phyloP scores from a whole-genome alignment of 2,888 invertebrate genomes.

The Ormia ochracea region DNA sequence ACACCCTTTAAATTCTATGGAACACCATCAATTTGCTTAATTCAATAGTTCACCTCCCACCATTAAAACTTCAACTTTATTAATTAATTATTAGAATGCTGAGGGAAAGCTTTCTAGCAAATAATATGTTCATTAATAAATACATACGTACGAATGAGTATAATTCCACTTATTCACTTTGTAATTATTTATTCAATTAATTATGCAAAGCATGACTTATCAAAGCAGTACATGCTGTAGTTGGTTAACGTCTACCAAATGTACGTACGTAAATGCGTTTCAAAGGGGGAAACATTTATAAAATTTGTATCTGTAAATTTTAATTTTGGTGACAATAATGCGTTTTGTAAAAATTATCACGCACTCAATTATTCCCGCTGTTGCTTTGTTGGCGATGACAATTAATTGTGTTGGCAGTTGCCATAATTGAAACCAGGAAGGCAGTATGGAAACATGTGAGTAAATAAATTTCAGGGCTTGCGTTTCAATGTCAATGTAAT shows the following conservation, averaged over 20 bases:
- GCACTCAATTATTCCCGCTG: slow-evolving; percentile 24
- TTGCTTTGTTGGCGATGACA: slow-evolving; percentile 18
- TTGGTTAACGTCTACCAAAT: neutral
- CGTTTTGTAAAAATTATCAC: slow-evolving; percentile 39
- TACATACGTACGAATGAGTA: neutral
- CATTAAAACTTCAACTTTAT: neutral
- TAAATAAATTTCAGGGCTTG: neutral
- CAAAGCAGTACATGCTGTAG: slow-evolving; percentile 23
- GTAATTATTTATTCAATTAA: slow-evolving; percentile 49
- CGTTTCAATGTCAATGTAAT: slow-evolving; percentile 25
- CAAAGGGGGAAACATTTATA: neutral
- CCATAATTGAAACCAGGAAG: neutral
- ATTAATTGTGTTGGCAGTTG: slow-evolving; percentile 42
- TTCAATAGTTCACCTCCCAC: neutral
- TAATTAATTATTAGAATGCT: neutral
- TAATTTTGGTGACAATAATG: slow-evolving; percentile 9
- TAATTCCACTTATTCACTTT: slow-evolving; percentile 16
- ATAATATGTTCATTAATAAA: neutral
- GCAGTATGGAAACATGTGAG: neutral
- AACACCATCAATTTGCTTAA: neutral
- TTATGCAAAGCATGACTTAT: slow-evolving; percentile 53
- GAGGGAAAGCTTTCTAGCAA: neutral
- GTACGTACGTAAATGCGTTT: slow-evolving; percentile 17
- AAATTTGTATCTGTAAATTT: neutral
- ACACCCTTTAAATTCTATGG: neutral